Base-by-base conservation (phyloP, 2,888 invertebrate species). In the Argyresthia albistria region DNA sequence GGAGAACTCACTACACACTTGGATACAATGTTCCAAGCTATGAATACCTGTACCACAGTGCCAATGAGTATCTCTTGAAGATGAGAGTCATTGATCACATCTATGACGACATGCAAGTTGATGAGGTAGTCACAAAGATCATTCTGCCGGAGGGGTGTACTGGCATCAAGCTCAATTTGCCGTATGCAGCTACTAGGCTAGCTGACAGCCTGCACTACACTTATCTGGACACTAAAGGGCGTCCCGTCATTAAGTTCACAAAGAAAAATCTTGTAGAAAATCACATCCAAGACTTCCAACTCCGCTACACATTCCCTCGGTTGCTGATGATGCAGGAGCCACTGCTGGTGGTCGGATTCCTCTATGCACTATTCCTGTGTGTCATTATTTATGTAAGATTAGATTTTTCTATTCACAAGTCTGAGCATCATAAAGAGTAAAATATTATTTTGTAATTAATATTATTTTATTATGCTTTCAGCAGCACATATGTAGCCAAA, bases 21-120 rank as follows among this genome's bases (percentile, higher is more conserved):
- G 99, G 99, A 3, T 98, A 98, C 88, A 98, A 97, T 84, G 94
- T 99, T 0, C 99, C 99, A 3, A 97, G 97, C 61, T 97, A 97
- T 72, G 98, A 98, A 71, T 98, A 98, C 79, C 88, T 99, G 35
- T 98, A 91, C 74, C 93, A 93, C 61, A 89, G 90, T 57, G 94
- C 93, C 57, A 91, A 92, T 70, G 90, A 94, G 35, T 98, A 94
- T 76, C 89, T 94, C 45, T 81, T 99, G 53, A 96, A 95, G 73
- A 96, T 99, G 94, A 91, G 98, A 58, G 87, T 98, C n/a, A 84
- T 99, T 59, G 99, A 99, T 79, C 99, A 99, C 72, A 92, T 99
- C 46, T 98, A 93, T 80, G 98, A 99, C 82, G 97, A 99, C 64
- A 97, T 98, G 95, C 91, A 95, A 51, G 93, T 99, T 51, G 97